Conservation (phyloP, 1,140 invertebrate genomes). For the Phortica variegata region DNA sequence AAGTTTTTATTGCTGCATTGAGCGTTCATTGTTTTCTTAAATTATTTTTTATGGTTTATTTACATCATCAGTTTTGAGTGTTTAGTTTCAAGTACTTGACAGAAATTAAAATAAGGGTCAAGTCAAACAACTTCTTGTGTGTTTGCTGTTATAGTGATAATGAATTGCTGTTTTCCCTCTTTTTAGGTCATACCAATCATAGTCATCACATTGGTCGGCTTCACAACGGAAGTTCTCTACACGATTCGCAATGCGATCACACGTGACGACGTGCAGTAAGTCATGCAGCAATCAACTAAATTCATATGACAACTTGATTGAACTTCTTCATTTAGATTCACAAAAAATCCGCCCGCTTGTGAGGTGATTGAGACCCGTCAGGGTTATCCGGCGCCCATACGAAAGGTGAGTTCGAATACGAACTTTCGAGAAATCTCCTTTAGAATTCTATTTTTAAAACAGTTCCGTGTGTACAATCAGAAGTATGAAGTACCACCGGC, state of each 20-base stretch:
- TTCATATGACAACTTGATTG: neutral
- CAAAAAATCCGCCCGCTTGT: constrained; percentile 5
- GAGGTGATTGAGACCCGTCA: constrained; percentile 23
- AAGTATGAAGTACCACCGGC: constrained; percentile 24
- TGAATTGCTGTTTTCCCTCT: too few relatives aligned
- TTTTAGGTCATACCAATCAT: constrained; percentile 26
- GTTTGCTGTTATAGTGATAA: too few relatives aligned
- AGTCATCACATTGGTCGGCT: constrained; percentile 7
- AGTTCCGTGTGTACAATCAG: constrained; percentile 28
- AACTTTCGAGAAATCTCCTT: neutral
- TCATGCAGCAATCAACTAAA: neutral
- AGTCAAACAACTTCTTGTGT: too few relatives aligned
- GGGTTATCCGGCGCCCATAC: constrained; percentile 11
- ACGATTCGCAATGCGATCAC: constrained; percentile 9
- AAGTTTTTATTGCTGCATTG: too few relatives aligned
- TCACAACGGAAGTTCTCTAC: constrained; percentile 1
- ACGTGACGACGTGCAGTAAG: constrained; percentile 31
- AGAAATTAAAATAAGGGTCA: too few relatives aligned
- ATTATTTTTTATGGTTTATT: too few relatives aligned
- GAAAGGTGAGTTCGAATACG: constrained; percentile 18
- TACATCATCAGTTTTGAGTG: too few relatives aligned
- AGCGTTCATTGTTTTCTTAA: too few relatives aligned
- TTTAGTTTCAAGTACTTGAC: too few relatives aligned
- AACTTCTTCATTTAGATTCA: constrained; percentile 1
- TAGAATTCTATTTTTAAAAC: neutral